Percentiles rank a stretch among this genome's conserved stretches.
phyloP scores from a whole-genome alignment of 2,888 invertebrate genomes.

The Megaustenia siamemsis region DNA sequence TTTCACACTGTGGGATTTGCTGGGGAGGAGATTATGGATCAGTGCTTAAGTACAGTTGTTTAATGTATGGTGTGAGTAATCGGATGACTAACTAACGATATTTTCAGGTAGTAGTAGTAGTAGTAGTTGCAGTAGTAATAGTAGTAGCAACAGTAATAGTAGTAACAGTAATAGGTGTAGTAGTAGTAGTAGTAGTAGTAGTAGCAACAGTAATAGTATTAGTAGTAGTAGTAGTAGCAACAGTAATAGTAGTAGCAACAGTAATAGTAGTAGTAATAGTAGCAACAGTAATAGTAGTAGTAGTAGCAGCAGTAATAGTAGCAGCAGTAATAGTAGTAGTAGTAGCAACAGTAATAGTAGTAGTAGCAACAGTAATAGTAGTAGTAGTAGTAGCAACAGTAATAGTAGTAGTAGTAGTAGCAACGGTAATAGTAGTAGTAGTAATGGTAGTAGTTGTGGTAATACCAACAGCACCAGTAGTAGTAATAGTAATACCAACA shows the following conservation, averaged over 20 bases:
- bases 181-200: too few relatives aligned
- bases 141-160: too few relatives aligned
- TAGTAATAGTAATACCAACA: neutral
- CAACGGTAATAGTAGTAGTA: slow-evolving; percentile 10
- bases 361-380: neutral
- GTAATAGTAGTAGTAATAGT: neutral
- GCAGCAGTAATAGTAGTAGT: slow-evolving; percentile 9
- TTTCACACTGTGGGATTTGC: too few relatives aligned
- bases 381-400: slow-evolving; percentile 29
- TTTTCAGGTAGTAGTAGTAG: too few relatives aligned
- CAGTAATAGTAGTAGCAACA: neutral
- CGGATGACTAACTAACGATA: too few relatives aligned
- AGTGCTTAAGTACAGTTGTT: too few relatives aligned
- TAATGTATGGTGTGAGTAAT: too few relatives aligned
- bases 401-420: slow-evolving; percentile 19
- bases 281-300: neutral
- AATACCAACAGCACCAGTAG: neutral
- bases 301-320: neutral
- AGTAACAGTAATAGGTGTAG: too few relatives aligned
- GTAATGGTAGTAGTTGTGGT: neutral
- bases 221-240: neutral
- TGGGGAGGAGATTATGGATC: too few relatives aligned
- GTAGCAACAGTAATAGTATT: too few relatives aligned
- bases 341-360: neutral
- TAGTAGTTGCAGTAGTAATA: too few relatives aligned